Evolutionary conservation across 1,140 invertebrate genomes (phyloP).

Genomic region (Batillaria attramentaria): DNA sequence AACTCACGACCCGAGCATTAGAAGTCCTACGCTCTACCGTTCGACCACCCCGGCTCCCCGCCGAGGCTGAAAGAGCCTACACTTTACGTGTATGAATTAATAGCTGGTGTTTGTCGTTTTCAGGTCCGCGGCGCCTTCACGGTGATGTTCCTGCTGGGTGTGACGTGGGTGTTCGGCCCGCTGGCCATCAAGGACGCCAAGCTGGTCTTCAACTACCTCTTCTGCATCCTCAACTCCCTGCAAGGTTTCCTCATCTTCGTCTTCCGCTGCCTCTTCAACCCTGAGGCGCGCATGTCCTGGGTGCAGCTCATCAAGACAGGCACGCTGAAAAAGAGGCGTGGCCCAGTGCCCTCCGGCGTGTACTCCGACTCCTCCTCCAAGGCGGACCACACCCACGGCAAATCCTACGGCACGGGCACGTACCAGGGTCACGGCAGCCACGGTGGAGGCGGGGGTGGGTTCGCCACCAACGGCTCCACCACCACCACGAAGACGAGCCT

Average conservation of each 20-base stretch:
- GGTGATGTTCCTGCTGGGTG: conserved; percentile 75
- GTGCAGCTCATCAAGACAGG: conserved; percentile 68
- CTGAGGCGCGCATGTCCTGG: conserved; percentile 74
- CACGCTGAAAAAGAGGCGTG: conserved; percentile 62
- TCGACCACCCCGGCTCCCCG: too few relatives aligned
- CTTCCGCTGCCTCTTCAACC: conserved; percentile 74
- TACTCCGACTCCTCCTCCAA: conserved; percentile 61
- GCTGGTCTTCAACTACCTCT: conserved; percentile 74
- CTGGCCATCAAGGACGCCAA: conserved; percentile 73
- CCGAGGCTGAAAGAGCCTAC: too few relatives aligned
- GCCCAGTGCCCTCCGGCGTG: conserved; percentile 53
- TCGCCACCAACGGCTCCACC: conserved; percentile 17
- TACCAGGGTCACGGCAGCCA: conserved; percentile 30
- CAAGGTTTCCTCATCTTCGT: conserved; percentile 76
- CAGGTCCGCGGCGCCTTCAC: conserved; percentile 75
- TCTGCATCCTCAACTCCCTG: conserved; percentile 74
- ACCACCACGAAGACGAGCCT: conserved; percentile 39
- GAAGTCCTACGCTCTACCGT: too few relatives aligned
- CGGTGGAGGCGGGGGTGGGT: conserved; percentile 30
- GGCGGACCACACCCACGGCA: conserved; percentile 39
- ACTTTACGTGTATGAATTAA: too few relatives aligned
- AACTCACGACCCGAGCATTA: too few relatives aligned
- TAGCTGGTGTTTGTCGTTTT: too few relatives aligned
- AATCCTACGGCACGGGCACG: conserved; percentile 33
- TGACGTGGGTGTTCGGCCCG: conserved; percentile 76